Conservation (phyloP, 1,140 invertebrate species). For the Aporrectodea caliginosa region DNA sequence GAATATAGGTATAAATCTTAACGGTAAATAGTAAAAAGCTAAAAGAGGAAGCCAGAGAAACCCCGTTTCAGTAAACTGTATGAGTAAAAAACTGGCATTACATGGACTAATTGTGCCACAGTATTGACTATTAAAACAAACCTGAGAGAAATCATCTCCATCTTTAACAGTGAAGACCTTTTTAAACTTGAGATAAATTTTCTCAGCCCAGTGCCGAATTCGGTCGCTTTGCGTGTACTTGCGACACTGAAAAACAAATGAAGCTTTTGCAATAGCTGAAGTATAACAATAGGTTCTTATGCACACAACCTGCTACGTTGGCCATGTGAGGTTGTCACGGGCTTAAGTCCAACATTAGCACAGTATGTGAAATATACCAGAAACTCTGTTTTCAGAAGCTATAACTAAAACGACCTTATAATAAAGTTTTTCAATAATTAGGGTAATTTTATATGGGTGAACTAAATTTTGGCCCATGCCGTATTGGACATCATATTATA, state of each 20-base stretch:
- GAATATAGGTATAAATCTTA: background rate
- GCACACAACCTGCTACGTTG: background rate
- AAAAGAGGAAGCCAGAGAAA: too few relatives aligned
- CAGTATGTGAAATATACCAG: background rate
- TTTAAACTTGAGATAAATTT: conserved; percentile 54
- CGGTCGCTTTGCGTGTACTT: conserved; percentile 51
- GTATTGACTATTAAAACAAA: conserved; percentile 7
- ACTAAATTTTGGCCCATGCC: too few relatives aligned
- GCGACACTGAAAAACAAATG: conserved; percentile 41
- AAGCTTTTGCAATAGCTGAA: background rate
- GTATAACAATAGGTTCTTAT: too few relatives aligned
- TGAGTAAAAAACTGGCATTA: background rate
- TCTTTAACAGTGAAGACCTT: conserved; percentile 48
- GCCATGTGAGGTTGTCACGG: background rate
- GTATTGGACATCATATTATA: too few relatives aligned
- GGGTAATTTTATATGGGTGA: too few relatives aligned
- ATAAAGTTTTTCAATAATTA: background rate
- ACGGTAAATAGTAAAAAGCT: too few relatives aligned
- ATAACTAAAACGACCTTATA: background rate
- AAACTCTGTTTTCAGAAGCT: background rate
- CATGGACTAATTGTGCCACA: background rate
- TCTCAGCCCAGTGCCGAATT: conserved; percentile 50
- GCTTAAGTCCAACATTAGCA: background rate
- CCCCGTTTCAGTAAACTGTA: too few relatives aligned
- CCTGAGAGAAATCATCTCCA: conserved; percentile 40